Percentiles rank a stretch among this genome's conserved stretches.
These are phyloP conservation scores for Synergus itoensis DNA, from an alignment of 2,888 invertebrate genomes.

Conservation along the genomic window DNA sequence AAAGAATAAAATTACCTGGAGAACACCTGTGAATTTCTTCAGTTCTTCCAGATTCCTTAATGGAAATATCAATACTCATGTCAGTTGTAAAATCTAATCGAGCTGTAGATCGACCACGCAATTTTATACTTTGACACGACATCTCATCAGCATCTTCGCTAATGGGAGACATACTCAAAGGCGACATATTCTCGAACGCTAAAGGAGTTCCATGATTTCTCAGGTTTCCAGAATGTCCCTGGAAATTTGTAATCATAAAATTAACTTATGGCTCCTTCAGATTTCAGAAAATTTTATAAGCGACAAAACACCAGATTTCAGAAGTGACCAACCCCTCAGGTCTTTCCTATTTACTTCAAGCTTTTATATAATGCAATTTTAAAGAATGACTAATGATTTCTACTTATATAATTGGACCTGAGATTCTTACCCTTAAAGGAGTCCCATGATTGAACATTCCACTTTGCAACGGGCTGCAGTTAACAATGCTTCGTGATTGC, in stretches of 20 bases:
- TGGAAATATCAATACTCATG: conserved; percentile 67
- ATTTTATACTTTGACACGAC: conserved; percentile 66
- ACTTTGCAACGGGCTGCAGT: conserved; percentile 70
- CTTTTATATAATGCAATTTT: no score
- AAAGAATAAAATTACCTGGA: conserved; percentile 28
- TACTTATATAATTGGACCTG: conserved; percentile 29
- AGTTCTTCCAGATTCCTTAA: conserved; percentile 50
- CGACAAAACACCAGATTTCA: no score
- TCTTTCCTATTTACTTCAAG: neutral
- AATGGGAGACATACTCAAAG: conserved; percentile 72
- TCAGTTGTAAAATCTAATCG: conserved; percentile 68
- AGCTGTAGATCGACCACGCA: conserved; percentile 62
- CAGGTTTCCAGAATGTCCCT: conserved; percentile 51
- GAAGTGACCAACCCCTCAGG: no score
- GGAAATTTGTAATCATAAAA: neutral
- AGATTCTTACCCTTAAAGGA: conserved; percentile 64
- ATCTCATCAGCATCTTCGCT: conserved; percentile 57
- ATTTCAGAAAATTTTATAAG: no score
- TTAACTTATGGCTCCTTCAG: no score
- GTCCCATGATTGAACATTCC: conserved; percentile 70
- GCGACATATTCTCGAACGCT: conserved; percentile 61
- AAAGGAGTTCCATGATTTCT: conserved; percentile 66
- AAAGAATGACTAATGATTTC: no score
- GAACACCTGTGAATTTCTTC: conserved; percentile 44
- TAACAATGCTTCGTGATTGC: conserved; percentile 51